phyloP scores from a whole-genome alignment of 2,888 invertebrate genomes.

The Plemyria rubiginata region DNA sequence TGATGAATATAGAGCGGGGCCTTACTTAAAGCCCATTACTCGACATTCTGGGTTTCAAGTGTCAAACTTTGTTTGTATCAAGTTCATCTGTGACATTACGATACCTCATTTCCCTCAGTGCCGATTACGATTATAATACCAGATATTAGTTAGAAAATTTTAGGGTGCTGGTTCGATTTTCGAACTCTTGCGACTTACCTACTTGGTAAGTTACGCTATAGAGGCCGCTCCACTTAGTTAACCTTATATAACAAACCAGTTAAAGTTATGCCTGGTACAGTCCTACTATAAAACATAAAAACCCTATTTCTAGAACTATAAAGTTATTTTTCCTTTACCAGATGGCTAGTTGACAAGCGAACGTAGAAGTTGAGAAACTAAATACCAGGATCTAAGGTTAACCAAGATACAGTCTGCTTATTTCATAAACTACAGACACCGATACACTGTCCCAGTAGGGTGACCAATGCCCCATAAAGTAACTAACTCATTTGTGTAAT shows the following conservation, averaged over 20 bases:
- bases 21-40: too few species aligned
- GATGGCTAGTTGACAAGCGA: background rate
- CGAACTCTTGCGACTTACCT: too few species aligned
- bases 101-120: too few species aligned
- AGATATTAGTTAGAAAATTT: too few species aligned
- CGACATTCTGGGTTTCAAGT: too few species aligned
- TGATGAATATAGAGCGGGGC: too few species aligned
- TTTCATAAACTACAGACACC: background rate
- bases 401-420: background rate
- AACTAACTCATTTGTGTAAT: too few species aligned
- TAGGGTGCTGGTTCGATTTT: too few species aligned
- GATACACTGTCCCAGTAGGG: background rate
- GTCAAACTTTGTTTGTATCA: too few species aligned
- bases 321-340: background rate
- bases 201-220: background rate
- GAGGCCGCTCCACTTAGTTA: background rate
- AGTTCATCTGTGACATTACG: too few species aligned
- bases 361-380: background rate
- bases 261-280: background rate
- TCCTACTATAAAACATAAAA: background rate
- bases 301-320: background rate
- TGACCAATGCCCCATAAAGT: background rate
- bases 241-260: background rate
- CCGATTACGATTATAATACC: too few species aligned
- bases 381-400: background rate